Percentiles rank a stretch among this genome's conserved stretches.
Evolutionary conservation across 2,888 invertebrate species (phyloP).

Genomic region (Cantharis nigra): DNA sequence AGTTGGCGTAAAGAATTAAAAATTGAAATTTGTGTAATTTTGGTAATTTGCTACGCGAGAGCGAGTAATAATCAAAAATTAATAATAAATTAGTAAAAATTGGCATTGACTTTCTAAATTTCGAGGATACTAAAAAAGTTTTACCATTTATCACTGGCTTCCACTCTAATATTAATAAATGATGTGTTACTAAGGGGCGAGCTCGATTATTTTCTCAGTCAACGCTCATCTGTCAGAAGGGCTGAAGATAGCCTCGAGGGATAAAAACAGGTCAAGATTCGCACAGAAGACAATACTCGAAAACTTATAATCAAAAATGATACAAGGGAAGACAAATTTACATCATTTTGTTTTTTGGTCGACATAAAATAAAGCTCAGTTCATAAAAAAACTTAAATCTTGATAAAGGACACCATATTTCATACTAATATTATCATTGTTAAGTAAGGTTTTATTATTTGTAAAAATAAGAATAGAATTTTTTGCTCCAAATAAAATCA

Average conservation of each 20-base stretch:
- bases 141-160: constrained; percentile 27
- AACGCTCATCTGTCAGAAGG: constrained; percentile 33
- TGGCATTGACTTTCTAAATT: neutral
- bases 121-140: constrained; percentile 12
- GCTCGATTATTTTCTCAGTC: constrained; percentile 35
- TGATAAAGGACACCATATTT: neutral
- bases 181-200: constrained; percentile 30
- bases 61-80: neutral
- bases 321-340: neutral
- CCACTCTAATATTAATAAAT: constrained; percentile 36
- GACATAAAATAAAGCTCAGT: neutral
- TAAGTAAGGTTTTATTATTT: neutral
- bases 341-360: neutral
- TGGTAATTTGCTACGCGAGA: neutral
- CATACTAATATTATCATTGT: neutral
- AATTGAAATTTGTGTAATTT: neutral
- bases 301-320: neutral
- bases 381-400: neutral
- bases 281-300: neutral
- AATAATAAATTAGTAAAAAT: neutral
- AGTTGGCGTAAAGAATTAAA: neutral
- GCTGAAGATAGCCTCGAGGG: constrained; percentile 15
- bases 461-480: neutral
- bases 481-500: neutral
- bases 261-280: constrained; percentile 6